These are phyloP conservation scores for Drosophila aldrichi DNA, from an alignment of 2,888 invertebrate species.

Conservation along the genomic window DNA sequence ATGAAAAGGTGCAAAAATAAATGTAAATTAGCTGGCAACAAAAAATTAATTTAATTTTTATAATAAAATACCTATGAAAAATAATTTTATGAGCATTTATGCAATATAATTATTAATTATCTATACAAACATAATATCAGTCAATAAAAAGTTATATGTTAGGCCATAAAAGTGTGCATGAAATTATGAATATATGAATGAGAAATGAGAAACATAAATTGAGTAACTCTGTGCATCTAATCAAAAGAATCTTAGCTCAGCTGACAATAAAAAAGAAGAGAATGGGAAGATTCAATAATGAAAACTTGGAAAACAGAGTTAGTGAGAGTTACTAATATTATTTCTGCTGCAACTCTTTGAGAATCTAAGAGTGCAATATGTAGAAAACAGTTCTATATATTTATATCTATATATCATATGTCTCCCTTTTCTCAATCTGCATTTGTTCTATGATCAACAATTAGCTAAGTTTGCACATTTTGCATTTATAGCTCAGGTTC, in stretches of 20 bases:
- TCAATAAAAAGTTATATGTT: not conserved
- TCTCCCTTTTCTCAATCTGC: not conserved
- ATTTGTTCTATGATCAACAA: not conserved
- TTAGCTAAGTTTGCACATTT: not conserved
- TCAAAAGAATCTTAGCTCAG: not conserved
- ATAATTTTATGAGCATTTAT: not conserved
- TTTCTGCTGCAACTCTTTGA: not conserved
- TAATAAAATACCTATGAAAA: not conserved
- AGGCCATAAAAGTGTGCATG: not conserved
- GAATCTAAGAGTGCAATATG: not conserved
- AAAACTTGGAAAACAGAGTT: no score
- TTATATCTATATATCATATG: not conserved
- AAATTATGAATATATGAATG: constrained; percentile 8
- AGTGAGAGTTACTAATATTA: no score
- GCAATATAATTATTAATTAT: not conserved
- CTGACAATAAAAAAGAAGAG: not conserved
- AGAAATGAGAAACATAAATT: not conserved
- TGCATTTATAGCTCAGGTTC: constrained; percentile 37
- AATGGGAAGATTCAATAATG: not conserved
- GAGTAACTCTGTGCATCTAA: no score
- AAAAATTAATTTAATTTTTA: not conserved
- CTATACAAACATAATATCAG: not conserved
- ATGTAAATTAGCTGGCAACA: not conserved
- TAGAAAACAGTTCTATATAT: not conserved
- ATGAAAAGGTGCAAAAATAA: not conserved